phyloP scores from a whole-genome alignment of 2,113 vertebrate species.

The Cephalophus harveyi region DNA sequence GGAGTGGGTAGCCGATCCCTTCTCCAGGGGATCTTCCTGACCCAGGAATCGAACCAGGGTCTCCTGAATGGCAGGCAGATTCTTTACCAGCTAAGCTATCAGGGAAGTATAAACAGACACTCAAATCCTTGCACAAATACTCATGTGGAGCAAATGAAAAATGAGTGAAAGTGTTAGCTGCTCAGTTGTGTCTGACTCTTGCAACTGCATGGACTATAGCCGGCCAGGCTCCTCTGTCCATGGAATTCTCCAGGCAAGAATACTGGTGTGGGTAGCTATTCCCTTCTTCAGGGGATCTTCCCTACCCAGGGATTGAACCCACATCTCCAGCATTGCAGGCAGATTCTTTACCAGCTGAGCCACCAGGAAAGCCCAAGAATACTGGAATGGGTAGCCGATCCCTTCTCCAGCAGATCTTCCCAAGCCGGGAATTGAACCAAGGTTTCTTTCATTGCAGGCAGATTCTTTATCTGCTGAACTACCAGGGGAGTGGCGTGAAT shows the following conservation, averaged over 20 bases:
- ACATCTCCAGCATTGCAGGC: background rate
- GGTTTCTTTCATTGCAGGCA: background rate
- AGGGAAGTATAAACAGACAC: background rate
- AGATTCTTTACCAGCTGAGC: background rate
- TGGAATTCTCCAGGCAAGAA: background rate
- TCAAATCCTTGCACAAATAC: no score
- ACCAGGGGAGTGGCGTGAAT: background rate
- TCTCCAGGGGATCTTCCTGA: background rate
- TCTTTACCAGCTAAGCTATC: background rate
- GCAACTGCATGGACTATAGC: background rate
- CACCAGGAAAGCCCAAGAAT: background rate
- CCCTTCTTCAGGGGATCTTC: background rate
- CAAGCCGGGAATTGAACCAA: rapidly evolving
- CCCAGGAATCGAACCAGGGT: background rate
- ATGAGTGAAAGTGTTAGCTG: background rate
- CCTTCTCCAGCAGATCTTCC: background rate
- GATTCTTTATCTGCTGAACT: background rate
- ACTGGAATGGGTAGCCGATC: background rate
- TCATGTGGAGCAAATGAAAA: no score
- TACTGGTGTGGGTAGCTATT: background rate
- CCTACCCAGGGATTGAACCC: background rate
- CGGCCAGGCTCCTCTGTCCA: background rate
- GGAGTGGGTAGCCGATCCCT: background rate
- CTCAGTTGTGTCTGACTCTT: background rate
- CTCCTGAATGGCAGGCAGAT: background rate